Base-by-base conservation (phyloP, 2,888 invertebrate species). In the Kryphioiulus occultus region DNA sequence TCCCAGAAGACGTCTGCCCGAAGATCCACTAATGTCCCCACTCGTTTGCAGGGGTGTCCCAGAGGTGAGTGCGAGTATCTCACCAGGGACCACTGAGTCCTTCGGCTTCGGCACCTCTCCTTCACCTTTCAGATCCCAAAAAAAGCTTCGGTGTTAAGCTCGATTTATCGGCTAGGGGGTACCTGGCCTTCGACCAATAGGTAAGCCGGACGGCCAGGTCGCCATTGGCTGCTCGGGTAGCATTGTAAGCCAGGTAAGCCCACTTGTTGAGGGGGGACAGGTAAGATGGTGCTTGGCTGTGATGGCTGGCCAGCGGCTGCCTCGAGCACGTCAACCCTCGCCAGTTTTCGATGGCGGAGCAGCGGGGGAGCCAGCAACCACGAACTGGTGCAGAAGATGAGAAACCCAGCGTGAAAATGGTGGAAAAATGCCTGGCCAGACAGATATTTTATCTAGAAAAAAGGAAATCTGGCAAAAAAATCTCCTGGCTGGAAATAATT, bases 391-490 rank as follows among this genome's bases (percentile, higher is more conserved):
- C 78, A 78, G 12, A 30, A 78, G 78, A 78, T 78, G 78, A 78
- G 85, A 85, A 85, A 85, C 19, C 39, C 85, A 85, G 85, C 85
- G 22, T 39, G 85, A 85, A 85, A 85, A 85, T 42, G 39, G 44
- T 39, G 42, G 85, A 42, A 85, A 85, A 85, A 85, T 35, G 17
- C 78, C 78, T 78, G 26, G 44, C 39, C 85, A 85, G 85, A 85
- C 85, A 85, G 85, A 85, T 85, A 85, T 85, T 42, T 85, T 85
- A 85, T 85, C 85, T 85, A 12, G 10, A 26, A 78, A 78, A 78
- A 78, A 78, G 0, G 30, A 78, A 78, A 78, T 78, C 78, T 78
- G 22, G 78, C 2, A 30, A 78, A 78, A 78, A 78, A 78, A 30
- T 30, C 30, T 30, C 30, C 78, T 78, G 78, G 30, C 78, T 78